phyloP scores from a whole-genome alignment of 2,113 vertebrate genomes.

The Paratilapia polleni region DNA sequence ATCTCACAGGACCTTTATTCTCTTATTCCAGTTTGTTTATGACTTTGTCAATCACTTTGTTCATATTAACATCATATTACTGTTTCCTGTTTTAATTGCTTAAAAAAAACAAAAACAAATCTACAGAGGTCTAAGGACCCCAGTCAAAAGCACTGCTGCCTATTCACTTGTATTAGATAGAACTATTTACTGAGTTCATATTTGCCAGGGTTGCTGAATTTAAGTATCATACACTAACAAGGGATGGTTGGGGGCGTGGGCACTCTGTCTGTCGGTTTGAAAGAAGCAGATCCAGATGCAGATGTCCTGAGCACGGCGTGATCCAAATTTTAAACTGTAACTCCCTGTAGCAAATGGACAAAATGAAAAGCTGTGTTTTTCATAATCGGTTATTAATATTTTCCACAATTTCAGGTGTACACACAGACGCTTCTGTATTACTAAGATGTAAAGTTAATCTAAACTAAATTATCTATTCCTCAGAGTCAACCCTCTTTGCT shows the following conservation, averaged over 20 bases:
- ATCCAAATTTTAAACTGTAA: neutral
- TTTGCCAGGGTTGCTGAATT: neutral
- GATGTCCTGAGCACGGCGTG: neutral
- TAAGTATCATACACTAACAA: neutral
- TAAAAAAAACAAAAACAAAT: neutral
- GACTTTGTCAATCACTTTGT: too few species aligned
- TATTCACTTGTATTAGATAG: neutral
- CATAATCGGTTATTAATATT: neutral
- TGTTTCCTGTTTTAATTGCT: too few species aligned
- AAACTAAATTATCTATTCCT: neutral
- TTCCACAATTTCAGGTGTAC: neutral
- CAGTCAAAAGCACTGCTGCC: neutral
- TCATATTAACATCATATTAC: too few species aligned
- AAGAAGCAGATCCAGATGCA: neutral
- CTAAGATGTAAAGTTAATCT: neutral
- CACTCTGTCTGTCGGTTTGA: neutral
- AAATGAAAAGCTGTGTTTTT: neutral
- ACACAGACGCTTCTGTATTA: neutral
- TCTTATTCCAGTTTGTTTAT: too few species aligned
- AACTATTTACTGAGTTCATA: accelerated
- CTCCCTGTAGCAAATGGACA: neutral
- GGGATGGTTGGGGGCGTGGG: accelerated
- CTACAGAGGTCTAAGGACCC: neutral
- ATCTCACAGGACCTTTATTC: too few species aligned
- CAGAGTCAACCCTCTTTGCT: neutral